phyloP scores from a whole-genome alignment of 2,797 vertebrate genomes.

The Karalla daura region DNA sequence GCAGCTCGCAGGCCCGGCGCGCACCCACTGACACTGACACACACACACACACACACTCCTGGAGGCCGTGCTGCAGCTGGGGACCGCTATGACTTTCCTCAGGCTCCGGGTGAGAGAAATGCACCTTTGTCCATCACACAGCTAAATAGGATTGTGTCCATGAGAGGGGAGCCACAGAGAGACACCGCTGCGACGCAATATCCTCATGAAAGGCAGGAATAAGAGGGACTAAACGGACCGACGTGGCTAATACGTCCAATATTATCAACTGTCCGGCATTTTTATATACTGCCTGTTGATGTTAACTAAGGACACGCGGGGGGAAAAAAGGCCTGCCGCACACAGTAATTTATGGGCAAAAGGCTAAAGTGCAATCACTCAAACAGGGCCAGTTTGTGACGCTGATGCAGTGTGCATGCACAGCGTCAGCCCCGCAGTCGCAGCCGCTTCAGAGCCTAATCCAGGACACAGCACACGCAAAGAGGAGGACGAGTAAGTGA shows the following conservation, averaged over 20 bases:
- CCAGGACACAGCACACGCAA: slow-evolving; percentile 48
- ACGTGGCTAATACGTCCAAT: not conserved
- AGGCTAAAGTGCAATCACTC: slow-evolving; percentile 9
- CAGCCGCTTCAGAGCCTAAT: slow-evolving; percentile 42
- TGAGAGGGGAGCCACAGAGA: not conserved
- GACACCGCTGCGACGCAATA: not conserved
- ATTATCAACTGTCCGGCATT: not conserved
- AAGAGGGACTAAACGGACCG: slow-evolving; percentile 4
- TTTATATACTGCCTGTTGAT: not conserved
- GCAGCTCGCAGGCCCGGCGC: not conserved
- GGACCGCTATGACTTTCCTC: slow-evolving; percentile 49
- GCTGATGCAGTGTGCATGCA: slow-evolving; percentile 23
- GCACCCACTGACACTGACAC: not conserved
- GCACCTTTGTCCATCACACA: slow-evolving; percentile 59
- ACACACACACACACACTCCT: slow-evolving; percentile 12
- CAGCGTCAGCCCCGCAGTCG: slow-evolving; percentile 30
- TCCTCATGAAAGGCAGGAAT: too few relatives aligned
- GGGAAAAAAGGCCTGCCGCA: not conserved
- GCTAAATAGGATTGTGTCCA: slow-evolving; percentile 38
- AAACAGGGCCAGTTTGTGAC: not conserved
- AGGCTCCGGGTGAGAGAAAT: slow-evolving; percentile 42
- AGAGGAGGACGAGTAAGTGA: slow-evolving; percentile 67
- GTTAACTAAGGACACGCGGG: slow-evolving; percentile 8
- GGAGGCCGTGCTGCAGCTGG: slow-evolving; percentile 61
- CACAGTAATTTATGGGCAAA: not conserved